Conservation (phyloP, 2,797 vertebrate species). For the Manis pentadactyla region DNA sequence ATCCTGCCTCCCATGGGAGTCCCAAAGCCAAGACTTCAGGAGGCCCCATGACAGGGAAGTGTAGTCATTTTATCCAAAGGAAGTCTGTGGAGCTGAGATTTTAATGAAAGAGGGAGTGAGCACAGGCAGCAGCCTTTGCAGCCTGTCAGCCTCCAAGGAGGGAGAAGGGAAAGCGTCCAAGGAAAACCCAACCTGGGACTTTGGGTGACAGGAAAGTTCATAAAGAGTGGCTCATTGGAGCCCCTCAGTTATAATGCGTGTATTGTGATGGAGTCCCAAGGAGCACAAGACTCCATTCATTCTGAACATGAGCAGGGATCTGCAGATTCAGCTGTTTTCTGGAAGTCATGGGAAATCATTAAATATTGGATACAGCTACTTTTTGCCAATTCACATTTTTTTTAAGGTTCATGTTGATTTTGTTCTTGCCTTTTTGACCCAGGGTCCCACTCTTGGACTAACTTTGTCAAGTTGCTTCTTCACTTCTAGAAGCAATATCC, state of each 20-base stretch:
- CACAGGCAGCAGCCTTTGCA: not conserved
- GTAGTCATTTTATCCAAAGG: not conserved
- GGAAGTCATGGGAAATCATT: constrained; percentile 72
- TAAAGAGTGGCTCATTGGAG: not conserved
- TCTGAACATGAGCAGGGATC: constrained; percentile 53
- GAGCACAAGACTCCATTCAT: constrained; percentile 50
- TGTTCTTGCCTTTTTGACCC: constrained; percentile 56
- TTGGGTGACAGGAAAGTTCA: not conserved
- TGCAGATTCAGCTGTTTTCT: constrained; percentile 76
- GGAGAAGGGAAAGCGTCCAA: not conserved
- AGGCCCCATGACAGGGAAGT: not conserved
- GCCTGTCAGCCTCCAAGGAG: not conserved
- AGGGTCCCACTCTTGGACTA: constrained; percentile 26
- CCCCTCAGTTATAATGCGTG: not conserved
- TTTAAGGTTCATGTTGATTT: not conserved
- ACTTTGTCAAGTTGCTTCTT: not conserved
- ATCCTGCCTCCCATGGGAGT: not conserved
- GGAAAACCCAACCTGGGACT: constrained; percentile 6
- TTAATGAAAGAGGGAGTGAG: not conserved
- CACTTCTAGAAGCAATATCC: not conserved
- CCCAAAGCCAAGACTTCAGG: not conserved
- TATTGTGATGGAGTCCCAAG: constrained; percentile 26
- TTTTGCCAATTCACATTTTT: constrained; percentile 71
- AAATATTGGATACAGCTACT: constrained; percentile 57
- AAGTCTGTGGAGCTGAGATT: not conserved